Conservation (phyloP, 2,797 vertebrate species). For the Eulemur coronatus region DNA sequence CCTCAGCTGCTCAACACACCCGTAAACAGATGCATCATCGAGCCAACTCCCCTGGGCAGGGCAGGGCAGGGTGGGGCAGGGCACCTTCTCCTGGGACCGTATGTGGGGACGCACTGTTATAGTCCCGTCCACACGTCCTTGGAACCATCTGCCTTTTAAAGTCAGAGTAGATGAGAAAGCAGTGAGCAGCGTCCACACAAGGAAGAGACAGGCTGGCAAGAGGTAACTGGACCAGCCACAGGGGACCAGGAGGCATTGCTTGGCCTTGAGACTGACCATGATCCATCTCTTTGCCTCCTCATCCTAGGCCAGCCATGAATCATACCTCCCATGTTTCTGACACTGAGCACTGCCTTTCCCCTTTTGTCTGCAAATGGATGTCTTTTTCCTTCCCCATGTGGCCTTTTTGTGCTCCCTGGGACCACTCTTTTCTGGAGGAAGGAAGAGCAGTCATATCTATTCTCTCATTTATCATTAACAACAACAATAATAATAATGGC, state of each 20-base stretch:
- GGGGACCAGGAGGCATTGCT: not conserved
- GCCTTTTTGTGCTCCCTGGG: not conserved
- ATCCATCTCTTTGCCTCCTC: not conserved
- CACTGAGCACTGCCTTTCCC: not conserved
- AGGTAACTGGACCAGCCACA: not conserved
- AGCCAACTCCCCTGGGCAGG: not conserved
- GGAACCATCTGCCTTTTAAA: conserved; percentile 45
- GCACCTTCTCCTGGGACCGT: not conserved
- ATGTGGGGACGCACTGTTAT: rapidly evolving
- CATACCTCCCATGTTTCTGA: not conserved
- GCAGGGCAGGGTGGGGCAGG: not conserved
- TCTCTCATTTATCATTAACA: not conserved
- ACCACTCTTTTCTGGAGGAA: not conserved
- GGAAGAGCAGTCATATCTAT: not conserved
- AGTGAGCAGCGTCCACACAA: not conserved
- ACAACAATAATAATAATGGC: not conserved
- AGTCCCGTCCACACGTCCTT: not conserved
- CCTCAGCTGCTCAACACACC: not conserved
- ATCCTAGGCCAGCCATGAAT: not conserved
- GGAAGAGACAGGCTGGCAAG: not conserved
- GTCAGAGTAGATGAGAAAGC: not conserved
- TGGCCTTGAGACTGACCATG: not conserved
- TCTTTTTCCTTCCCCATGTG: not conserved
- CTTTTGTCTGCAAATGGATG: not conserved
- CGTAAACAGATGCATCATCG: not conserved